Evolutionary conservation across 2,113 vertebrate species (phyloP).

Genomic region (Chinchilla lanigera): DNA sequence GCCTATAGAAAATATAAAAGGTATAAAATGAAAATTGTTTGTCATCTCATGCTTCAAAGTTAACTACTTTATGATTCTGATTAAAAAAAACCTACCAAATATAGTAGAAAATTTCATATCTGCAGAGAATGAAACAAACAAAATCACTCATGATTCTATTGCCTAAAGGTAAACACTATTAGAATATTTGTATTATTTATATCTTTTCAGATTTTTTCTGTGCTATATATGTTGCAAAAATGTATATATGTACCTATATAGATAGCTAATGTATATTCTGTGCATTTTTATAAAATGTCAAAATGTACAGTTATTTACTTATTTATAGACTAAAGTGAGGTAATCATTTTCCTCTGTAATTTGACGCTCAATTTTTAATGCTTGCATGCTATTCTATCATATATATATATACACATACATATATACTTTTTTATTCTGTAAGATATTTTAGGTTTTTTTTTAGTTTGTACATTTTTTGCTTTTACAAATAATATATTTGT

Average conservation of each 20-base stretch:
- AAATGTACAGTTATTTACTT: background rate
- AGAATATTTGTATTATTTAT: background rate
- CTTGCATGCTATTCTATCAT: background rate
- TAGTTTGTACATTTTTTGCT: background rate
- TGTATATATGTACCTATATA: background rate
- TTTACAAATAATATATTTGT: constrained; percentile 10
- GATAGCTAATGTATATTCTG: background rate
- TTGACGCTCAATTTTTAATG: constrained; percentile 32
- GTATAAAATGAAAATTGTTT: background rate
- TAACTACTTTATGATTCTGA: background rate
- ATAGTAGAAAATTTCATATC: constrained; percentile 1
- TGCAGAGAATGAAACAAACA: background rate
- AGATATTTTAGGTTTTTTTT: background rate
- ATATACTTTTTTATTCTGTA: background rate
- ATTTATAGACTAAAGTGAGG: constrained; percentile 33
- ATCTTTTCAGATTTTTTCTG: background rate
- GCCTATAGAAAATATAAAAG: constrained; percentile 8
- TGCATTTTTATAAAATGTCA: background rate
- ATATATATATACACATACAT: background rate
- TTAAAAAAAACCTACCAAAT: background rate
- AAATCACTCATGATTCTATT: background rate
- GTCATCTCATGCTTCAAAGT: background rate
- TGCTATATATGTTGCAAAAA: background rate
- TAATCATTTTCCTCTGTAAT: background rate
- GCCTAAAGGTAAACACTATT: background rate